Base-by-base conservation (phyloP, 2,888 invertebrate species). In the Oeneis ivallda region DNA sequence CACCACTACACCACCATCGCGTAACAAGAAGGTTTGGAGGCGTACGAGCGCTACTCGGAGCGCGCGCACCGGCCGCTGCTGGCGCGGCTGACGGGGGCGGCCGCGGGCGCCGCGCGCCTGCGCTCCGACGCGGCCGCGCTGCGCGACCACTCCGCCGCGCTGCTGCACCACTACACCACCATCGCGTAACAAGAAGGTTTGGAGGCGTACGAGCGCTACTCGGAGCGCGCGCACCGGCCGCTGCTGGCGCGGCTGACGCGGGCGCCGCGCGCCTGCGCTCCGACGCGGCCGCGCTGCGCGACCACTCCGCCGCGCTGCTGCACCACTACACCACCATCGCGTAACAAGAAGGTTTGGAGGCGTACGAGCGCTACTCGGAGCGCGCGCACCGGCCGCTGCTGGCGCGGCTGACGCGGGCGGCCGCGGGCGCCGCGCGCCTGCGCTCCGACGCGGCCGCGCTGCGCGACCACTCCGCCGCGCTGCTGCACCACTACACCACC, bases 121-220 rank as follows among this genome's bases (percentile, higher is more conserved):
- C 94, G 94, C 68, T 94, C 95, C 71, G 94, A 95, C 78, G 94
- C 94, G 53, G 93, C 93, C 66, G 81, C 87, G 0, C 68, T 86
- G 2, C 82, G 80, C 45, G 84, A 82, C 45, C 84, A 87, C 74
- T 83, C 87, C 4, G 84, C 84, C 6, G 87, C 86, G 8, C 82
- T 86, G 0, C 73, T 88, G 0, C 75, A 82, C 15, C 88, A 88
- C 68, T 88, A 86, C 69, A 82, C 87, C 9, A 74, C 79, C 26
- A 76, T 80, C 57, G 78, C 83, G 15, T 45, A 43, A n/a, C 98
- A 99, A 82, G 99, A 99, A 80, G 97, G 97, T 43, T 90, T 99
- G 70, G 99, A 99, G 85, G 96, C 97, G 74, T 98, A 96, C 86
- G 98, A 98, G 78, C 93, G 97, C 63, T 99, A 99, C 85, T 93